A percentile compares a stretch with the other conserved stretches of the same genome.
These are phyloP conservation scores for Rhopalosiphum nymphaeae DNA, from an alignment of 2,888 invertebrate genomes.

Conservation along the genomic window DNA sequence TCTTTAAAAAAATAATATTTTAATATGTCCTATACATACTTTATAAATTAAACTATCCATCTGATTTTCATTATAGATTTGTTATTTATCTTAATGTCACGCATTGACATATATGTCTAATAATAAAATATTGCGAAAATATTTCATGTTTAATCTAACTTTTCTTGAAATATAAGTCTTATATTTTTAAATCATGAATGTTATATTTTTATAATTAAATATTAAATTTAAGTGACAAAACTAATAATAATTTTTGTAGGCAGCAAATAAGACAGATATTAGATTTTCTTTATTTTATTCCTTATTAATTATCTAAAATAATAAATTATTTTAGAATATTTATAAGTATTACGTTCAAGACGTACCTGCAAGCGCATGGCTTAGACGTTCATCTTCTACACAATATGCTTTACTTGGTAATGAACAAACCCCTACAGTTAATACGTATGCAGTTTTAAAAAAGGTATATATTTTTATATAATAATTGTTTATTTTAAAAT, in stretches of 20 bases:
- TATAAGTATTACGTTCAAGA: constrained; percentile 78
- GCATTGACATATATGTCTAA: not conserved
- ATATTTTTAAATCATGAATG: not conserved
- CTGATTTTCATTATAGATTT: not conserved
- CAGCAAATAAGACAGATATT: not conserved
- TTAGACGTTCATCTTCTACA: constrained; percentile 64
- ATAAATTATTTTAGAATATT: constrained; percentile 71
- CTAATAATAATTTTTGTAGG: not conserved
- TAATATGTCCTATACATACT: not conserved
- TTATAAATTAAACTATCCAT: not conserved
- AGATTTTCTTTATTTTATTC: not conserved
- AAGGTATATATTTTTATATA: constrained; percentile 62
- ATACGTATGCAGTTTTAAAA: constrained; percentile 61
- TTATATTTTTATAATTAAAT: not conserved
- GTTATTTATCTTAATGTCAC: not conserved
- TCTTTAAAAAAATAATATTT: too few relatives aligned
- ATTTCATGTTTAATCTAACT: not conserved
- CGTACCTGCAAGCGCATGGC: constrained; percentile 40
- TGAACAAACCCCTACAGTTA: not conserved
- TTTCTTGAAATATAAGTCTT: too few relatives aligned
- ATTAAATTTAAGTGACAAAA: too few relatives aligned
- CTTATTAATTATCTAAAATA: not conserved
- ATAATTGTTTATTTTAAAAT: not conserved
- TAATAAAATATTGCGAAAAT: not conserved
- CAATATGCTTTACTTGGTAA: constrained; percentile 50